Conservation (phyloP, 2,113 vertebrate species). For the Sebastes schlegelii region DNA sequence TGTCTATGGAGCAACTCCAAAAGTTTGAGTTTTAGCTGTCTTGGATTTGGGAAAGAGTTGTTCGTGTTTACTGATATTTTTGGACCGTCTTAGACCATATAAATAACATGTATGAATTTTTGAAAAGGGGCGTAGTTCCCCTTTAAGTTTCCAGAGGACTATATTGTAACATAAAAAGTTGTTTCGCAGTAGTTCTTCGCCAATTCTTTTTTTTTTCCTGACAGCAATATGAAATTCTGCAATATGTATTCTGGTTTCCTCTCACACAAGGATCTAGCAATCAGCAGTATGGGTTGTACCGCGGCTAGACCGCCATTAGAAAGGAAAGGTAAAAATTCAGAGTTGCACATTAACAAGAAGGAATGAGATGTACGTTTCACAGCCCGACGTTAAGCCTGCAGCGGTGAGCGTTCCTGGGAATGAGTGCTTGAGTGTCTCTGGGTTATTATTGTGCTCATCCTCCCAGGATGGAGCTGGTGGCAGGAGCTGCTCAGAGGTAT, state of each 20-base stretch:
- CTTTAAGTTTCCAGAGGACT: conserved; percentile 1
- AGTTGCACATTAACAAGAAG: conserved; percentile 58
- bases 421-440: conserved; percentile 45
- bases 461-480: conserved; percentile 59
- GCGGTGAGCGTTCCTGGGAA: conserved; percentile 55
- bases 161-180: conserved; percentile 24
- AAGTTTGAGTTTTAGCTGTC: no score
- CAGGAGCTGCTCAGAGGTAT: conserved; percentile 54
- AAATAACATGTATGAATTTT: no score
- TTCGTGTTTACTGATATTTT: no score
- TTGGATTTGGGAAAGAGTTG: no score
- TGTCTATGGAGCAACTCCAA: no score
- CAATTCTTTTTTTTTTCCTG: conserved; percentile 13
- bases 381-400: conserved; percentile 43
- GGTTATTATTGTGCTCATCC: conserved; percentile 62
- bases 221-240: conserved; percentile 45
- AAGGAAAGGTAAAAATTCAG: conserved; percentile 36
- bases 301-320: conserved; percentile 30
- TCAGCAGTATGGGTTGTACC: conserved; percentile 40
- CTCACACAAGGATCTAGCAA: conserved; percentile 45
- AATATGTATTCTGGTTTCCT: conserved; percentile 44
- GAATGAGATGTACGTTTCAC: conserved; percentile 57
- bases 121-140: no score
- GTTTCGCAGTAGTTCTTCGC: conserved; percentile 13
- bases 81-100: no score